Conservation (phyloP, 2,797 vertebrate species). For the Muscicapa comitata region DNA sequence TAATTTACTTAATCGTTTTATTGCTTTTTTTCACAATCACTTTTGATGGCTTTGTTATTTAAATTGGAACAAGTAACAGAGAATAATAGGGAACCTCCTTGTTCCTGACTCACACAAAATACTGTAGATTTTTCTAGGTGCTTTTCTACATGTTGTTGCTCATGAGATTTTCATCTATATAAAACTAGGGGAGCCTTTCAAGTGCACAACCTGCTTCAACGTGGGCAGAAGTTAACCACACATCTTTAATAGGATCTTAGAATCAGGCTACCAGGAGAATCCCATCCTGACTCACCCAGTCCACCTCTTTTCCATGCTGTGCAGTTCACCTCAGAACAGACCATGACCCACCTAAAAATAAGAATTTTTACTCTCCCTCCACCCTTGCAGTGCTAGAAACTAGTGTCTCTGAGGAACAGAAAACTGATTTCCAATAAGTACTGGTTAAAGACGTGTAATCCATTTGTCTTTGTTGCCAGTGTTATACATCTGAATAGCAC, state of each 20-base stretch:
- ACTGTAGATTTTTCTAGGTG: not conserved
- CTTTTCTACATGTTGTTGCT: not conserved
- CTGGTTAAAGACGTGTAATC: not conserved
- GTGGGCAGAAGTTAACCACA: not conserved
- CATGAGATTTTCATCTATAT: not conserved
- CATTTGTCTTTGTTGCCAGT: not conserved
- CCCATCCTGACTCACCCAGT: not conserved
- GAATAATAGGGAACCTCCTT: not conserved
- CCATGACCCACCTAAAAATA: not conserved
- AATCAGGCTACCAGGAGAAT: not conserved
- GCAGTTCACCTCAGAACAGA: not conserved
- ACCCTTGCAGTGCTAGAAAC: not conserved
- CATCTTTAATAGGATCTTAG: not conserved
- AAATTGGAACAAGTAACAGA: not conserved
- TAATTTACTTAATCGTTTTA: not conserved
- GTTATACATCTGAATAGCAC: not conserved
- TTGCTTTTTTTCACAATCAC: not conserved
- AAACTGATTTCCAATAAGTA: not conserved
- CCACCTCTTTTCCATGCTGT: not conserved
- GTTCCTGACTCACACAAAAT: not conserved
- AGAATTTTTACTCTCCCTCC: not conserved
- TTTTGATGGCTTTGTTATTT: not conserved
- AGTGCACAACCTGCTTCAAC: not conserved
- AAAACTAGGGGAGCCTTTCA: not conserved
- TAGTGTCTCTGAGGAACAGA: not conserved